Base-by-base conservation (phyloP, 2,797 vertebrate genomes). In the Pseudopleuronectes americanus region DNA sequence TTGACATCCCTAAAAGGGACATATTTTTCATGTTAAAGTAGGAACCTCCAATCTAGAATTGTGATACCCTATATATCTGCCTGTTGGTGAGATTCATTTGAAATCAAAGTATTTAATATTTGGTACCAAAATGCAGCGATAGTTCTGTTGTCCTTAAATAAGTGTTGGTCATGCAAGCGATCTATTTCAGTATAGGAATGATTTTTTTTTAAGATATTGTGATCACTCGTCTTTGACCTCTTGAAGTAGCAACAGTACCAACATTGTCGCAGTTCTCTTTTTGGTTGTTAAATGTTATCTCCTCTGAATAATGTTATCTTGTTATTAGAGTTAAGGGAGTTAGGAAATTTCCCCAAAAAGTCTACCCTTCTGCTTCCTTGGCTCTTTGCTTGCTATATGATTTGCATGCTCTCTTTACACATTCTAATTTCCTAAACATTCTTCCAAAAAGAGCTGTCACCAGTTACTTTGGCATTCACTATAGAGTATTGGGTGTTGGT, bases 271-370 rank as follows among this genome's bases (percentile, higher is more conserved):
- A 22, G 22, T 26, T 24, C 6, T 33, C 16, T 36, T 45, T 60
- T 4, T 41, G 33, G 33, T n/a, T 19, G 23, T 22, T 60, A 38
- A 13, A 45, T 57, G 5, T 41, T 12, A 61, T 28, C 9, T 41
- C 36, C 26, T 5, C 0, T 8, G 55, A 54, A 58, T 52, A 14
- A 54, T 58, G 45, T 68, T 17, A 38, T 54, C 1, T 56, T 36
- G n/a, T n/a, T 12, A 16, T 47, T 53, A 47, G 17, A 73, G 28
- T 33, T 60, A 47, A 62, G 28, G 41, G 24, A 0, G 69, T 73
- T 61, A 84, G 82, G 71, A 51, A 4, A 19, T 45, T 45, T 24
- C 79, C 36, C 64, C 57, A 49, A 0, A 0, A 41, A 23, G 7
- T 23, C 36, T 12, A 21, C 2, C 4, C 8, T 13, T 22, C 2